Evolutionary conservation across 2,888 invertebrate species (phyloP).

Genomic region (Venustoraphidia nigricollis): DNA sequence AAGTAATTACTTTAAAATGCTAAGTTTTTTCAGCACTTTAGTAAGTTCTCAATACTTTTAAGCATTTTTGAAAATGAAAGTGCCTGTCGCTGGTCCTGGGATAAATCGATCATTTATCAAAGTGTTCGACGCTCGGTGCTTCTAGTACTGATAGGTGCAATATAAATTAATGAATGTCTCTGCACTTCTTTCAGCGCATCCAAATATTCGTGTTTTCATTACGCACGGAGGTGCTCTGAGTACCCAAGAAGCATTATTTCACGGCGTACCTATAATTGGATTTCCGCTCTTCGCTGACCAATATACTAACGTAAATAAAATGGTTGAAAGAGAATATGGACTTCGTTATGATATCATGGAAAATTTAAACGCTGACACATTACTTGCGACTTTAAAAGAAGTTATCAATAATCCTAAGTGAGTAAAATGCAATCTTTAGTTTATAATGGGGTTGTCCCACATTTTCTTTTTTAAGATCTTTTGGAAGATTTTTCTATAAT

Average conservation of each 20-base stretch:
- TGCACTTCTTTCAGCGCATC: slow-evolving; percentile 11
- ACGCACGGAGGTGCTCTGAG: slow-evolving; percentile 18
- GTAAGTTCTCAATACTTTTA: too few relatives aligned
- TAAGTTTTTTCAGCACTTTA: too few relatives aligned
- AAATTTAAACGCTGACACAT: slow-evolving; percentile 8
- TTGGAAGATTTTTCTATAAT: too few relatives aligned
- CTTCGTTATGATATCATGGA: slow-evolving; percentile 12
- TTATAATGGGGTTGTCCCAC: too few relatives aligned
- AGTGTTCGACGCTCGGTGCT: too few relatives aligned
- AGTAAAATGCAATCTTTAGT: slow-evolving; percentile 1
- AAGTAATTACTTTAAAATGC: too few relatives aligned
- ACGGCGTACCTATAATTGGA: slow-evolving; percentile 15
- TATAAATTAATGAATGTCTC: not conserved
- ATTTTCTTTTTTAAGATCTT: too few relatives aligned
- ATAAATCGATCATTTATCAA: too few relatives aligned
- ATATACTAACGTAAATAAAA: slow-evolving; percentile 17
- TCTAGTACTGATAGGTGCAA: too few relatives aligned
- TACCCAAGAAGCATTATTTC: slow-evolving; percentile 16
- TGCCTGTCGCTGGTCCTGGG: too few relatives aligned
- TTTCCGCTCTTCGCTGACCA: slow-evolving; percentile 23
- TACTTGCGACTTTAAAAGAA: slow-evolving; percentile 13
- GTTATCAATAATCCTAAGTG: slow-evolving; percentile 16
- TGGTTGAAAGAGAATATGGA: slow-evolving; percentile 13
- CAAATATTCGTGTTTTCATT: slow-evolving; percentile 15
- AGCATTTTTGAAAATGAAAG: too few relatives aligned